Conservation (phyloP, 2,113 vertebrate species). For the Urocynchramus pylzowi region DNA sequence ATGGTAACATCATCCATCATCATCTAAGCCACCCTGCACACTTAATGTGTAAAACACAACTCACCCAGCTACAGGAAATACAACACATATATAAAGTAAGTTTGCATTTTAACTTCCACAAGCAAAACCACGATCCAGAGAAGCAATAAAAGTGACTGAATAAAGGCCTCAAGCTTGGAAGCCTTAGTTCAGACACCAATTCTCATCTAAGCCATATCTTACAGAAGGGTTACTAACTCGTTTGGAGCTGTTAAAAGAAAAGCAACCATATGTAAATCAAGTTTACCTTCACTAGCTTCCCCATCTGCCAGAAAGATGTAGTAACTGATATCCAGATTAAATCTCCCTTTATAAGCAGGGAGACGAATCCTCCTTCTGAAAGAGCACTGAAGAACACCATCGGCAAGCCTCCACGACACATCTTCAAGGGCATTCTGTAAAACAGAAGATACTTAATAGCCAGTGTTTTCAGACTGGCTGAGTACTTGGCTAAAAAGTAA, state of each 20-base stretch:
- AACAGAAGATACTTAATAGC: background rate
- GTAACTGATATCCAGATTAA: slow-evolving; percentile 76
- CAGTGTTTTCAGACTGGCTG: background rate
- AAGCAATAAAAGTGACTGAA: background rate
- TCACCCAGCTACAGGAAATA: background rate
- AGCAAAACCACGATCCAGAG: background rate
- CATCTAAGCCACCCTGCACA: background rate
- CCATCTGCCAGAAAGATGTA: slow-evolving; percentile 86
- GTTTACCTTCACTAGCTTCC: slow-evolving; percentile 71
- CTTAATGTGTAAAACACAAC: background rate
- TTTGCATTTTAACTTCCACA: background rate
- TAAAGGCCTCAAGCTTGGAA: background rate
- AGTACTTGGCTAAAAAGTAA: background rate
- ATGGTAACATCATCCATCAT: background rate
- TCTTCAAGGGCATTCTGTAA: slow-evolving; percentile 75
- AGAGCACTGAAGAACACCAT: slow-evolving; percentile 82
- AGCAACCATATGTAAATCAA: background rate
- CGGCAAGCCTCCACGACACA: slow-evolving; percentile 74
- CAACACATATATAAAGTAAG: background rate
- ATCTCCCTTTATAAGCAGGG: slow-evolving; percentile 64
- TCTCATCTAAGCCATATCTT: background rate
- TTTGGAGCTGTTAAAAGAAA: background rate
- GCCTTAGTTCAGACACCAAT: background rate
- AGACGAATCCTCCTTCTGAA: slow-evolving; percentile 77
- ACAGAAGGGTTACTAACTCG: background rate